Evolutionary conservation across 2,113 vertebrate genomes (phyloP), one percentile per base, ranked within the genome.

Genomic region (Pomatorhinus ruficollis): DNA sequence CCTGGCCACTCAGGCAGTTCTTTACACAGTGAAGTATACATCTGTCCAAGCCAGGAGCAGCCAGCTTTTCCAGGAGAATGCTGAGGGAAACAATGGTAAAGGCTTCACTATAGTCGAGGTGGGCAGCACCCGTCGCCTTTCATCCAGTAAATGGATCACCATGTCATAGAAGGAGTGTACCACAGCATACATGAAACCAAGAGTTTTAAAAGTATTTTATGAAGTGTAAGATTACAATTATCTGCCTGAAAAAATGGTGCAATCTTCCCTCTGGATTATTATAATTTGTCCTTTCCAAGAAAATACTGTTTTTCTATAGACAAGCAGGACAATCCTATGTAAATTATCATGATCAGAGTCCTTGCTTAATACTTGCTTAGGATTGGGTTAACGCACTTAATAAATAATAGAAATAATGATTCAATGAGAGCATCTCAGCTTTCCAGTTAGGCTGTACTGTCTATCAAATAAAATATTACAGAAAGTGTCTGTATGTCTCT

Each of bases 131-230:
- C 16, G 45, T 33, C 57, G 44, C 20, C 37, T 65, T 71, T 57
- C 37, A n/a, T n/a, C 4, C 0, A 0, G 28, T 59, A n/a, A 52
- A 49, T 2, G 9, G 13, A 39, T 33, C 19, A 53, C 8, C 15
- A 16, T 6, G 4, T 40, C 25, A 20, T 6, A 17, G 71, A 74
- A 31, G 3, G 49, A 49, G 12, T 44, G 4, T 50, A 8, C 6
- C 6, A 61, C 6, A 5, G 1, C 13, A 21, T 27, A 11, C 18
- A 39, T 19, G 66, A 88, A 94, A 50, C 8, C 14, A 65, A 65
- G 37, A 65, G 5, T 72, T 76, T 66, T 59, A 27, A 57, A 91
- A 72, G 7, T 74, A 72, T 69, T 68, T 90, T 30, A 40, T 84
- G 21, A 72, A 19, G 10, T 56, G 5, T 47, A 59, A 87, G 39